Evolutionary conservation across 2,113 vertebrate genomes (phyloP), one percentile per base, ranked within the genome.

Genomic region (Acrocephalus kingi): DNA sequence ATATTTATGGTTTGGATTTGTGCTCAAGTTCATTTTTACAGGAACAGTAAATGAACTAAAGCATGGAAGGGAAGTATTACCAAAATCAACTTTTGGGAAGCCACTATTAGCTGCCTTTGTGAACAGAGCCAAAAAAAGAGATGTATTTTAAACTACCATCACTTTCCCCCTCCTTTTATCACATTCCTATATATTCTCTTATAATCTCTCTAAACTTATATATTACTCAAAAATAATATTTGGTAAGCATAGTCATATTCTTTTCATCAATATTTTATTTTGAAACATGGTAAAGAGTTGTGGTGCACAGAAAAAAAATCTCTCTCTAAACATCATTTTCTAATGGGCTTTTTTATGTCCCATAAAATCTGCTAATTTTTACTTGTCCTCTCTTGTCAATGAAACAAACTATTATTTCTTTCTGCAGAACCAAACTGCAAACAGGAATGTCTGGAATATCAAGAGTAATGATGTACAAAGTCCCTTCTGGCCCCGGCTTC

Each of bases 391-490:
- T 89, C 72, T 76, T 95, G 91, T 95, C 95, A 96, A 17, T 81
- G 94, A 94, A 97, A 96, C 84, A 96, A 93, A 94, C 73, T 96
- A 91, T 95, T 97, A 95, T 91, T 94, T 95, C 95, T 94, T 95
- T 94, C 93, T 13, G 3, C 83, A 91, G 89, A 91, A 94, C 66
- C 59, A 87, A 94, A 66, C 74, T 88, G 87, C 75, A 72, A 96
- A 94, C 87, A 94, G 88, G 93, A 86, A 63, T 90, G 91, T 94
- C 94, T 90, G 82, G 37, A 88, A 85, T 96, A 97, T 96, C 94
- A 92, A 97, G 94, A 97, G 45, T 93, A 90, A 96, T 90, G 87
- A 93, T 6, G 11, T 92, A 86, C 73, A 41, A 76, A 93, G 93
- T 95, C 92, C 92, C 93, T 94, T 78, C 85, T 95, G 93, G 95